Conservation (phyloP, 1,140 invertebrate genomes). For the Drosophila miranda region DNA sequence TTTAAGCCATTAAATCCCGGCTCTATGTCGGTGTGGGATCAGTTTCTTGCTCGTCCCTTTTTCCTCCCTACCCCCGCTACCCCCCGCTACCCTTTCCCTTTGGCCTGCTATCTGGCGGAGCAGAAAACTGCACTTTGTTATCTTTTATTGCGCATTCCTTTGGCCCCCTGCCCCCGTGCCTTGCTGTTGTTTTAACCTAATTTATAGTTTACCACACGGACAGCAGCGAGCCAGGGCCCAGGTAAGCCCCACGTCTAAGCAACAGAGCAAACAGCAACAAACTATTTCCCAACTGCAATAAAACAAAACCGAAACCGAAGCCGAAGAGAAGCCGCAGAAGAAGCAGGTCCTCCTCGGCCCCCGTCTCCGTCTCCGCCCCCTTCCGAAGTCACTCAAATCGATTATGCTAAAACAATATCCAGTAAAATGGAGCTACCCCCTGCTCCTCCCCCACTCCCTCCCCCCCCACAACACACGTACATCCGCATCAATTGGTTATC, state of each 20-base stretch:
- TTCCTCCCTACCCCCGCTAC: neutral
- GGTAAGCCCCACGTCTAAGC: conserved; percentile 69
- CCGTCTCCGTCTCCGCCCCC: conserved; percentile 25
- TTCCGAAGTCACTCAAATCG: conserved; percentile 70
- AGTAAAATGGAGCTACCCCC: conserved; percentile 52
- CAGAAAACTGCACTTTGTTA: conserved; percentile 79
- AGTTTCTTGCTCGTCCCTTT: conserved; percentile 29
- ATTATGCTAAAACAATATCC: conserved; percentile 82
- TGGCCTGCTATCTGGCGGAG: conserved; percentile 61
- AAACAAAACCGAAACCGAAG: conserved; percentile 58
- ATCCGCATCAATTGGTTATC: conserved; percentile 45
- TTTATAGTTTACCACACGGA: conserved; percentile 73
- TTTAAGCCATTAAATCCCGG: conserved; percentile 73
- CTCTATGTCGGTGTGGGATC: conserved; percentile 22
- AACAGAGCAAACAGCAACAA: conserved; percentile 22
- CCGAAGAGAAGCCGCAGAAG: conserved; percentile 25
- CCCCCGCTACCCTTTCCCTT: neutral
- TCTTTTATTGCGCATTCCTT: conserved; percentile 79
- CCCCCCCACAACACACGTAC: conserved; percentile 33
- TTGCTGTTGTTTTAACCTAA: conserved; percentile 76
- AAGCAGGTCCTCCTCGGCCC: conserved; percentile 1
- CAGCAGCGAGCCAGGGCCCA: conserved; percentile 22
- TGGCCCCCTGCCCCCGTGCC: conserved; percentile 29
- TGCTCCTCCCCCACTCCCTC: too few relatives aligned
- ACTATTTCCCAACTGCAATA: conserved; percentile 75